Evolutionary conservation across 2,113 vertebrate genomes (phyloP).

Genomic region (Pelodiscus sinensis): DNA sequence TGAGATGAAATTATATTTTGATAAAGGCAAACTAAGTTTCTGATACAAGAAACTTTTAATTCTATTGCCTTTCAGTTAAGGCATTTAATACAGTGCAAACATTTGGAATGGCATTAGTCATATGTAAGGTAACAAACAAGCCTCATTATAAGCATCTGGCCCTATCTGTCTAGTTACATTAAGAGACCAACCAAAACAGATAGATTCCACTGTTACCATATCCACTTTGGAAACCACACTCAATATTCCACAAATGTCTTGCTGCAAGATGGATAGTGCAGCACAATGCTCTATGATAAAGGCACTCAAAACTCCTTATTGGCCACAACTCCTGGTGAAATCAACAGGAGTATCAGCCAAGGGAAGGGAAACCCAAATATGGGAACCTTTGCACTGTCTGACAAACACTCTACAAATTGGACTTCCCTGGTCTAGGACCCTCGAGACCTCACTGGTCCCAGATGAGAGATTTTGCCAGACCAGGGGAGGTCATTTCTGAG

Average conservation of each 20-base stretch:
- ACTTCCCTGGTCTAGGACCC: no score
- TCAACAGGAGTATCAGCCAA: no score
- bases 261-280: rapidly evolving
- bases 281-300: no score
- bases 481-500: no score
- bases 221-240: not conserved
- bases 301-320: not conserved
- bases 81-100: not conserved
- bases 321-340: not conserved
- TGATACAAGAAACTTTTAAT: not conserved
- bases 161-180: not conserved
- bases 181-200: not conserved
- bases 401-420: not conserved
- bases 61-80: not conserved
- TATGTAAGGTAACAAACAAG: not conserved
- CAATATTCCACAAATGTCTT: not conserved
- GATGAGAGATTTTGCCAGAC: no score
- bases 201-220: not conserved
- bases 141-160: not conserved
- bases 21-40: not conserved
- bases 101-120: not conserved
- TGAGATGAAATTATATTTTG: not conserved
- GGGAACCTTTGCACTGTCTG: not conserved
- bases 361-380: not conserved
- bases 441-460: no score